These are phyloP conservation scores for Pogonomyrmex californicus DNA, from an alignment of 1,140 invertebrate species.

Conservation along the genomic window DNA sequence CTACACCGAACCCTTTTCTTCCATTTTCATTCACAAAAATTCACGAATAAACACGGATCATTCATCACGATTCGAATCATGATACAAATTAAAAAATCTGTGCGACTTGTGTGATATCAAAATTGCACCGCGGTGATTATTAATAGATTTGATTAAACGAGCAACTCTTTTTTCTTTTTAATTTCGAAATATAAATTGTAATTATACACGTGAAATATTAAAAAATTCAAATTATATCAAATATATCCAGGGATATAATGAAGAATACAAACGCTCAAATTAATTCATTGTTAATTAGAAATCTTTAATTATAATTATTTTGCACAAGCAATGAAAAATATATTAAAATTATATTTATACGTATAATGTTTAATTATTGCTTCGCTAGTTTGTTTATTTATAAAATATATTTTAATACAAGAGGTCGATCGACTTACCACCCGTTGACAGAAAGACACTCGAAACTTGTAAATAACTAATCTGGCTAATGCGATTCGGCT, in stretches of 20 bases:
- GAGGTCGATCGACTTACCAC: constrained; percentile 66
- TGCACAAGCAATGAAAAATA: background rate
- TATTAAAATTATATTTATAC: background rate
- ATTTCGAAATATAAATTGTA: background rate
- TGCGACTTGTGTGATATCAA: background rate
- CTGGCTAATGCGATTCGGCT: constrained; percentile 29
- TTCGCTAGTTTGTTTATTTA: background rate
- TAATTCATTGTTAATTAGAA: background rate
- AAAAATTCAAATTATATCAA: background rate
- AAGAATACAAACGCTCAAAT: background rate
- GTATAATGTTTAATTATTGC: background rate
- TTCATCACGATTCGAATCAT: too few species aligned
- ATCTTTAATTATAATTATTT: background rate
- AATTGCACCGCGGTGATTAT: background rate
- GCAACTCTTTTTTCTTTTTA: background rate
- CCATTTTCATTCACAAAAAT: too few species aligned
- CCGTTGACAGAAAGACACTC: constrained; percentile 15
- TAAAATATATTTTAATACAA: background rate
- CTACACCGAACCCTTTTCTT: background rate
- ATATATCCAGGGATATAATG: background rate
- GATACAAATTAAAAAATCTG: background rate
- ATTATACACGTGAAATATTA: background rate
- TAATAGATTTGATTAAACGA: background rate
- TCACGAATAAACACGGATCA: too few species aligned
- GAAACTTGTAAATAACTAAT: constrained; percentile 38